Evolutionary conservation across 2,113 vertebrate genomes (phyloP), one percentile per base, ranked within the genome.

Genomic region (Gasterosteus nipponicus): DNA sequence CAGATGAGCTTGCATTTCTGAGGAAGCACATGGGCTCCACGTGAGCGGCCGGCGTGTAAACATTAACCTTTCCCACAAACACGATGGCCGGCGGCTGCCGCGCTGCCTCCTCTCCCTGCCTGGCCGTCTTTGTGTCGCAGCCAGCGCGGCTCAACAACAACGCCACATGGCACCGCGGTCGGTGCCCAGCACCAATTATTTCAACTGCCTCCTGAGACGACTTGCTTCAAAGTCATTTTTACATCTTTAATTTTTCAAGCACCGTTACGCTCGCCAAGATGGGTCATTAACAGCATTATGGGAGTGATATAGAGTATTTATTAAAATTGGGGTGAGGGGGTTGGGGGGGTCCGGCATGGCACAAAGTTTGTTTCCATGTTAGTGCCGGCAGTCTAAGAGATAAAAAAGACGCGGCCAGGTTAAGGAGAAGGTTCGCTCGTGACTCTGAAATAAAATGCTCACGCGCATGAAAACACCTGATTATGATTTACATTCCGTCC

Each of bases 1-100:
- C 95, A 97, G 96, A 96, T 97, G 95, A 96, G 89, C 89, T 88
- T 92, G 87, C 92, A 92, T 92, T 93, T 95, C 94, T 95, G 94
- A 91, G 92, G 86, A 4, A 96, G 91, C 96, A 96, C 96, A 95
- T 95, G 96, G 94, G 92, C 93, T 95, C 94, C 97, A 96, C 93
- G 95, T 97, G 96, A 97, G 91, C 26, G 84, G 86, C 82, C 78
- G 61, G 83, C 77, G 87, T 92, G 94, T 94, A 93, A 93, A 91
- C 91, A 93, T 84, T 89, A 82, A 92, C 91, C 91, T 92, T 54
- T 90, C 90, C 84, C 82, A 80, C 73, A 73, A 87, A 83, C 83
- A 85, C 77, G 68, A 82, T 87, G 82, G 68, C 67, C 44, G 35
- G 77, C 81, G 75, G 67, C 86, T 87, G 80, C 86, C 82, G 81